Conservation (phyloP, 2,797 vertebrate genomes). For the Podargus strigoides region DNA sequence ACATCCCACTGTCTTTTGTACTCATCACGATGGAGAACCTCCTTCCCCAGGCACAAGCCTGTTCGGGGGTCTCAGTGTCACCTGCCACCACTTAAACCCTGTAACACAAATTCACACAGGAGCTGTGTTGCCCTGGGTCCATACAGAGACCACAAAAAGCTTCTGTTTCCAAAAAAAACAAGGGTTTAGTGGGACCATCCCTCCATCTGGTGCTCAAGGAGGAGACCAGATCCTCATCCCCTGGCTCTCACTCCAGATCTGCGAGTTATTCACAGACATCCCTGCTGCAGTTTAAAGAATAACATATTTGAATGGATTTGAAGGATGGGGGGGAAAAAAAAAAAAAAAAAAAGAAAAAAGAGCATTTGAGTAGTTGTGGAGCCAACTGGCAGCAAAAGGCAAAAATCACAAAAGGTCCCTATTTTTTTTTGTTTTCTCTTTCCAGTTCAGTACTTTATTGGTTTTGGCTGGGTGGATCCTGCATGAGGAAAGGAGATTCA, state of each 20-base stretch:
- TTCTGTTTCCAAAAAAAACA: not conserved
- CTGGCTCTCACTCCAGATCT: not conserved
- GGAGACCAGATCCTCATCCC: not conserved
- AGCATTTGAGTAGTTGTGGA: not conserved
- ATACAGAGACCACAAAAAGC: not conserved
- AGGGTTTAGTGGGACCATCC: not conserved
- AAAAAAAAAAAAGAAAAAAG: not conserved
- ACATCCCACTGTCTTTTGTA: not conserved
- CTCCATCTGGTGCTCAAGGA: not conserved
- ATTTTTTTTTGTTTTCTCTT: not conserved
- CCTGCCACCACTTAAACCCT: not conserved
- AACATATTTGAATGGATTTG: not conserved
- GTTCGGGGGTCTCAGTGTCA: not conserved
- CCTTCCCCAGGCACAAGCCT: not conserved
- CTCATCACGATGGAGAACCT: rapidly evolving
- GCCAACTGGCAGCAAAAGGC: conserved; percentile 24
- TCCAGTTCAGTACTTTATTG: conserved; percentile 10
- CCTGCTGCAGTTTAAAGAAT: not conserved
- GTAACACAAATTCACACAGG: not conserved
- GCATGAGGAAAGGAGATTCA: not conserved
- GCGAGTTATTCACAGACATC: not conserved
- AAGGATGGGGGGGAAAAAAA: not conserved
- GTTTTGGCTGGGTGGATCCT: not conserved
- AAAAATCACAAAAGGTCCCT: not conserved
- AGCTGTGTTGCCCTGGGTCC: not conserved